A percentile compares a stretch with the other conserved stretches of the same genome.
Evolutionary conservation across 1,140 invertebrate genomes (phyloP).

Genomic region (Drosophila saltans): DNA sequence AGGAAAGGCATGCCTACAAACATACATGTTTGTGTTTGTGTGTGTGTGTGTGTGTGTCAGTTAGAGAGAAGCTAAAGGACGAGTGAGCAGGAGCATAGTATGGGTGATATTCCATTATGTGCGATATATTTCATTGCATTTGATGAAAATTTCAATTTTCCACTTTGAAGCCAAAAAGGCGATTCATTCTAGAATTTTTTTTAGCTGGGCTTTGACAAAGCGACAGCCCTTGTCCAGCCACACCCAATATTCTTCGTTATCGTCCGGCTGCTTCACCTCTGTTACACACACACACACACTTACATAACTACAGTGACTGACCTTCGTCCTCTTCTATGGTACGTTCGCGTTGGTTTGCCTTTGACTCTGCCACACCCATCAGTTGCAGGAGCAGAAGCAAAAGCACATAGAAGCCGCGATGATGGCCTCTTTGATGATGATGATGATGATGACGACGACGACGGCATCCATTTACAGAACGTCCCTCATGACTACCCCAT

Average conservation of each 20-base stretch:
- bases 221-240: neutral
- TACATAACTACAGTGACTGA: neutral
- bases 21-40: neutral
- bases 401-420: neutral
- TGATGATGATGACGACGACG: constrained; percentile 15
- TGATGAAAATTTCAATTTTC: constrained; percentile 23
- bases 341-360: constrained; percentile 31
- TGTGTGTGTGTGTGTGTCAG: neutral
- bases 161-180: constrained; percentile 26
- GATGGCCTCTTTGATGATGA: constrained; percentile 45
- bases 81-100: neutral
- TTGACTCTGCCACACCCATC: constrained; percentile 31
- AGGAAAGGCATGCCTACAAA: neutral
- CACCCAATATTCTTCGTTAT: neutral
- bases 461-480: constrained; percentile 20
- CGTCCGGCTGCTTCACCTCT: neutral
- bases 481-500: neutral
- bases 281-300: no score
- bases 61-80: neutral
- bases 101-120: constrained; percentile 13
- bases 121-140: constrained; percentile 24
- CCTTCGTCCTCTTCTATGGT: constrained; percentile 2
- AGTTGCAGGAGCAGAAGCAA: neutral
- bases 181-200: constrained; percentile 19
- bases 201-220: constrained; percentile 10